A percentile compares a stretch with the other conserved stretches of the same genome.
Conservation (phyloP, 2,113 vertebrate genomes). For the Dunckerocampus dactyliophorus region DNA sequence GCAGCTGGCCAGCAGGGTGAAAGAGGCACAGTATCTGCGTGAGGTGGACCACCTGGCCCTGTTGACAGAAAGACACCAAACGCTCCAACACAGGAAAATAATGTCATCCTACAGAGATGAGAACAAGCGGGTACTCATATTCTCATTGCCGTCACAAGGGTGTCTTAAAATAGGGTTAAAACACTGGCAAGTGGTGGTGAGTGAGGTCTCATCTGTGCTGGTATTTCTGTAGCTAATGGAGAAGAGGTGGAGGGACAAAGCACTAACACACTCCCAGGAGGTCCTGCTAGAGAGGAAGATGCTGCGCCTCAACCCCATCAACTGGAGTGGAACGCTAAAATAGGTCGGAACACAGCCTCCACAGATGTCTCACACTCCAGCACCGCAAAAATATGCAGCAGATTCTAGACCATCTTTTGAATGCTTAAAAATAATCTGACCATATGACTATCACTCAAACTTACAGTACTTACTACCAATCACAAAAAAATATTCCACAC, state of each 20-base stretch:
- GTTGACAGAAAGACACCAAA: constrained; percentile 49
- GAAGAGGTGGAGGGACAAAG: constrained; percentile 66
- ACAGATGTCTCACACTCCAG: background rate
- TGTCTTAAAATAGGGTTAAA: constrained; percentile 20
- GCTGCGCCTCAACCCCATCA: constrained; percentile 71
- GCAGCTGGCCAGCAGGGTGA: constrained; percentile 36
- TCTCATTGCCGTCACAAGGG: background rate
- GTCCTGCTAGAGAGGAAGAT: constrained; percentile 61
- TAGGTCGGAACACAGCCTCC: constrained; percentile 25
- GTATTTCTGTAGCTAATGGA: constrained; percentile 67
- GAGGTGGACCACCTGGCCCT: constrained; percentile 55
- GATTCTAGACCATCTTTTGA: no score
- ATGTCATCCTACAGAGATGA: constrained; percentile 67
- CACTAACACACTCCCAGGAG: constrained; percentile 66
- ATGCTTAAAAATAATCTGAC: no score
- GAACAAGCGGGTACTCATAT: constrained; percentile 64
- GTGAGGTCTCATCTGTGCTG: constrained; percentile 7
- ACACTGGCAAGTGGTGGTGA: constrained; percentile 9
- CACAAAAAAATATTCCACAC: no score
- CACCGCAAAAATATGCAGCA: no score
- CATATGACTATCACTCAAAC: no score
- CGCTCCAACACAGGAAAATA: constrained; percentile 46
- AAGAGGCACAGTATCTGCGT: constrained; percentile 44
- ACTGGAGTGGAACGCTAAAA: constrained; percentile 73
- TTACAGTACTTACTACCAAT: no score